Evolutionary conservation across 2,113 vertebrate species (phyloP).

Genomic region (Gopherus flavomarginatus): DNA sequence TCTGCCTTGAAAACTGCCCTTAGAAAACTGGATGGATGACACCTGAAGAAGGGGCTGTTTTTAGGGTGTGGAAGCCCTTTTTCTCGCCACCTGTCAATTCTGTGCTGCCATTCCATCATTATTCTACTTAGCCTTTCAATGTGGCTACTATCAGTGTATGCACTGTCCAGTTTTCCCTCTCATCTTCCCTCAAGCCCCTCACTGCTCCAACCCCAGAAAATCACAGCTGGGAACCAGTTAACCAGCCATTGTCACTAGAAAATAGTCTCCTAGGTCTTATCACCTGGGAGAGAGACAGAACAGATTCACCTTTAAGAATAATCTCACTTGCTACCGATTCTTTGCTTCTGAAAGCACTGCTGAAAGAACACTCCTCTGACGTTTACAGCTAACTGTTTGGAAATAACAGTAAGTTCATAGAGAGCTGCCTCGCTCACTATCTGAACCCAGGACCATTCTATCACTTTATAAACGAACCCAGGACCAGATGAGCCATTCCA

Average conservation of each 20-base stretch:
- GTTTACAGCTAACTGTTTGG: not conserved
- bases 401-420: no score
- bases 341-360: not conserved
- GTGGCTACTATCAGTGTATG: no score
- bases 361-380: not conserved
- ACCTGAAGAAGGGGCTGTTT: not conserved
- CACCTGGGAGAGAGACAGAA: not conserved
- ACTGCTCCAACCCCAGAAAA: no score
- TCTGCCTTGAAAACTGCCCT: not conserved
- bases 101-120: not conserved
- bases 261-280: not conserved
- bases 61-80: not conserved
- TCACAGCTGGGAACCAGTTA: no score
- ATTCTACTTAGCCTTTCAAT: no score
- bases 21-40: not conserved
- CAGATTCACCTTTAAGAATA: not conserved
- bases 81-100: not conserved
- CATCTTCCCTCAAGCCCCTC: no score
- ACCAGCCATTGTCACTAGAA: no score
- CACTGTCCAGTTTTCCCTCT: no score
- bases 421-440: not conserved
- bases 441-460: not conserved
- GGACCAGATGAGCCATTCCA: not conserved
- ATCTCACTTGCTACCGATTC: not conserved
- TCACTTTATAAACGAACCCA: not conserved